Base-by-base conservation (phyloP, 2,888 invertebrate species). In the Melipona bicolor region DNA sequence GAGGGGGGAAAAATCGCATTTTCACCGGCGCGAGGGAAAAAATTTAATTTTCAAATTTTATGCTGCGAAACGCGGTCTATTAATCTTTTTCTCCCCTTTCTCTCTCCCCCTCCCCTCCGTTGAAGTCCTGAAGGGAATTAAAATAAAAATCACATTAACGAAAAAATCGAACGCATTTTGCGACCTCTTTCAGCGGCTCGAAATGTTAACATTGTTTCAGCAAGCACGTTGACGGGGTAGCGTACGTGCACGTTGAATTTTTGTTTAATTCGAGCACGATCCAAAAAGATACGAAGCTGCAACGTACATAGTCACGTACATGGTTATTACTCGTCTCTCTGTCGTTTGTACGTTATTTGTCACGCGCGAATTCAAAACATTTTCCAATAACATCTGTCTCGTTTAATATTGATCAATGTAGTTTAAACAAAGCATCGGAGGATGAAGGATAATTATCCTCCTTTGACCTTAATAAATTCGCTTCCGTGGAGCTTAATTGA, bases 11-110 rank as follows among this genome's bases (percentile, higher is more conserved):
- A 49, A 71, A 72, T 24, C 52, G 50, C 54, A 62, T 32, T 72
- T 72, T 54, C 52, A 61, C 54, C 72, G 15, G 49, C 24, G 19
- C 49, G 32, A 43, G 43, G 11, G 32, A 27, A 72, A 50, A 52
- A 79, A 79, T 81, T 68, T 79, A 61, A 73, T 81, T 79, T 67
- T 32, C 54, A 36, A 68, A 73, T 72, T 81, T 72, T 79, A 81
- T 78, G 11, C 64, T 49, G n/a, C 1, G 54, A 19, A 78, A 59
- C 67, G n/a, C 52, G 67, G 52, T 21, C 21, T 13, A 5, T 9
- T 43, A 43, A 43, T 43, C 43, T 13, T 56, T 56, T n/a, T 76
- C 56, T 32, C 56, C 69, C 43, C 24, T 54, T 19, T 9, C n/a
- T 13, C n/a, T 6, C 27, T 5, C 17, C 21, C 52, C 21, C 2